Percentiles rank a stretch among this genome's conserved stretches.
These are phyloP conservation scores for Peromyscus leucopus DNA, from an alignment of 2,113 vertebrate species.

Conservation along the genomic window DNA sequence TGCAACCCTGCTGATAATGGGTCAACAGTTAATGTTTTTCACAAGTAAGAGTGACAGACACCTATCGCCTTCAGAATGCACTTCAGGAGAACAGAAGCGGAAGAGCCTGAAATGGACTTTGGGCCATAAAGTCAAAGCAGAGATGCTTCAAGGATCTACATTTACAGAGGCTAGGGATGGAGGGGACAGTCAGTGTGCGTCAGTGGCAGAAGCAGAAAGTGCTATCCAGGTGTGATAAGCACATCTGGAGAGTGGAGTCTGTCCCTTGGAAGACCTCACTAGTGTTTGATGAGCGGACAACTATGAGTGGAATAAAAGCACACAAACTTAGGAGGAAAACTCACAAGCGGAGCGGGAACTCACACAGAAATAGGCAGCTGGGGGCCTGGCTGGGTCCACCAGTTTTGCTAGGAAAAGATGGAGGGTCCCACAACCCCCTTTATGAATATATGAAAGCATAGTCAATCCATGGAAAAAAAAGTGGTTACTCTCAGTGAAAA, in stretches of 20 bases:
- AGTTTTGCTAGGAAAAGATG: not conserved
- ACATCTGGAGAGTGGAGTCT: not conserved
- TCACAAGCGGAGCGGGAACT: not conserved
- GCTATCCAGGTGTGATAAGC: fast-evolving
- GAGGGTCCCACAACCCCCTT: not conserved
- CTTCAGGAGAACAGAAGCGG: not conserved
- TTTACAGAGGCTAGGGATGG: not conserved
- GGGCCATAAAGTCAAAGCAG: not conserved
- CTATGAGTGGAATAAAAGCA: not conserved
- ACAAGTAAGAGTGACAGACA: not conserved
- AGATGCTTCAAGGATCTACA: not conserved
- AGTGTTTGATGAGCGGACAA: not conserved
- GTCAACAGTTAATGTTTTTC: not conserved
- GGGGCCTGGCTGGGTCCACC: not conserved
- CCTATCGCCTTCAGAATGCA: not conserved
- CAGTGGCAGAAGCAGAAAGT: not conserved
- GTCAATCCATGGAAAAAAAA: not conserved
- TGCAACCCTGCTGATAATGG: not conserved
- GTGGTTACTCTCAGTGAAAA: not conserved
- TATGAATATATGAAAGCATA: not conserved
- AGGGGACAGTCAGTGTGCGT: not conserved
- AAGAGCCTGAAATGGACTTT: not conserved
- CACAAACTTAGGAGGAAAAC: not conserved
- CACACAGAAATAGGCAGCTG: not conserved
- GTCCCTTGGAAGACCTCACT: not conserved